Evolutionary conservation across 2,113 vertebrate species (phyloP).

Genomic region (Lates calcarifer): DNA sequence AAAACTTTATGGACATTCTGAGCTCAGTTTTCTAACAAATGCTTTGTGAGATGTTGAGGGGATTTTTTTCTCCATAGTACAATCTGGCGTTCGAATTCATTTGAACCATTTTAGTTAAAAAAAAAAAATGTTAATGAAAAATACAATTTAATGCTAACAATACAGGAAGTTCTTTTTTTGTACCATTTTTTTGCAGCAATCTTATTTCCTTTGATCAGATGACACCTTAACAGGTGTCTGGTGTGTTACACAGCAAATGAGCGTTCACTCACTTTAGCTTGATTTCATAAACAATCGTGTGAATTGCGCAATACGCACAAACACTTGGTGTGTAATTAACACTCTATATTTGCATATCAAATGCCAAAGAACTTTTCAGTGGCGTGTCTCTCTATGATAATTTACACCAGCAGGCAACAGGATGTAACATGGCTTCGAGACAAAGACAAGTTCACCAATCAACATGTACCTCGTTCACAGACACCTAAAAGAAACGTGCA

Average conservation of each 20-base stretch:
- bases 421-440: slow-evolving; percentile 48
- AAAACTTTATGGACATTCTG: slow-evolving; percentile 54
- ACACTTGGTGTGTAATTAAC: slow-evolving; percentile 72
- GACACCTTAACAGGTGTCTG: slow-evolving; percentile 60
- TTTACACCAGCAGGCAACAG: slow-evolving; percentile 40
- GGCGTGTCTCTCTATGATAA: slow-evolving; percentile 46
- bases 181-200: slow-evolving; percentile 24
- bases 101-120: not conserved
- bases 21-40: slow-evolving; percentile 17
- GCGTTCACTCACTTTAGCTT: slow-evolving; percentile 42
- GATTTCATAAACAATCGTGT: slow-evolving; percentile 64
- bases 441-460: slow-evolving; percentile 43
- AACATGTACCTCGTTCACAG: slow-evolving; percentile 27
- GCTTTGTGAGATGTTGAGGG: slow-evolving; percentile 20
- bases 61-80: not conserved
- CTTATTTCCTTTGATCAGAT: slow-evolving; percentile 56
- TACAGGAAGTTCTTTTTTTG: not conserved
- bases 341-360: slow-evolving; percentile 73
- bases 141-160: not conserved
- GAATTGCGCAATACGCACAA: slow-evolving; percentile 65
- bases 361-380: slow-evolving; percentile 69
- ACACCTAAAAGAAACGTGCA: slow-evolving; percentile 49
- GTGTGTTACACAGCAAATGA: slow-evolving; percentile 44
- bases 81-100: not conserved
- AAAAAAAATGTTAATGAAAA: not conserved